Percentiles rank a stretch among this genome's conserved stretches.
phyloP scores from a whole-genome alignment of 2,113 vertebrate species.

The Labeo catla region DNA sequence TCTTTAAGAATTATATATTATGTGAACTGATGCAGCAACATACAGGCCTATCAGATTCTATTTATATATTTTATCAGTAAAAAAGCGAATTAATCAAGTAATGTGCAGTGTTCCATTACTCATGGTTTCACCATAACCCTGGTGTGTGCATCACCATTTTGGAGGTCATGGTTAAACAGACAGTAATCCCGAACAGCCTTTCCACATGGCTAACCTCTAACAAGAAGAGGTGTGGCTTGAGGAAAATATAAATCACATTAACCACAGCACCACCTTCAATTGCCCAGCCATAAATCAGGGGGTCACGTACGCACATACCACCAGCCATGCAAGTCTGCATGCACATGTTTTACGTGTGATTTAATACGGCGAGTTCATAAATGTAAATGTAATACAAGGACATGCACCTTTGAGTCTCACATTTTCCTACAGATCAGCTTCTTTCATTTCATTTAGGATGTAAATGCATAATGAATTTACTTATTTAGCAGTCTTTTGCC shows the following conservation, averaged over 20 bases:
- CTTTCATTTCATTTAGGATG: slow-evolving; percentile 19
- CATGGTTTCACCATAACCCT: neutral
- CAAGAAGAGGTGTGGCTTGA: neutral
- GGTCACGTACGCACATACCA: neutral
- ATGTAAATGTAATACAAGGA: neutral
- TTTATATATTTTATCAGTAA: neutral
- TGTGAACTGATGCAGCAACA: neutral
- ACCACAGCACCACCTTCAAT: slow-evolving; percentile 16
- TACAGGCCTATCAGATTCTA: neutral
- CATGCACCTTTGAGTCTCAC: neutral
- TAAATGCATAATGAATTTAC: neutral
- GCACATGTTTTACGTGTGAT: slow-evolving; percentile 36
- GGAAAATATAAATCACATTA: slow-evolving; percentile 34
- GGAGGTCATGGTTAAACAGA: slow-evolving; percentile 27
- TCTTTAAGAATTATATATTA: neutral
- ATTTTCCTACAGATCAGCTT: slow-evolving; percentile 9
- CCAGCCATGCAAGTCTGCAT: neutral
- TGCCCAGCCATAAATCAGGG: slow-evolving; percentile 11
- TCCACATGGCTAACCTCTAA: neutral
- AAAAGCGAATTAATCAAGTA: neutral
- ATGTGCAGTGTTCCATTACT: neutral
- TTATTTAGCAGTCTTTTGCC: slow-evolving; percentile 18
- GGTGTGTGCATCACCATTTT: slow-evolving; percentile 3
- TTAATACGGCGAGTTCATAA: neutral
- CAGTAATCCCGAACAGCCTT: slow-evolving; percentile 12